Base-by-base conservation (phyloP, 2,888 invertebrate genomes). In the Drosophila trichaetosa region DNA sequence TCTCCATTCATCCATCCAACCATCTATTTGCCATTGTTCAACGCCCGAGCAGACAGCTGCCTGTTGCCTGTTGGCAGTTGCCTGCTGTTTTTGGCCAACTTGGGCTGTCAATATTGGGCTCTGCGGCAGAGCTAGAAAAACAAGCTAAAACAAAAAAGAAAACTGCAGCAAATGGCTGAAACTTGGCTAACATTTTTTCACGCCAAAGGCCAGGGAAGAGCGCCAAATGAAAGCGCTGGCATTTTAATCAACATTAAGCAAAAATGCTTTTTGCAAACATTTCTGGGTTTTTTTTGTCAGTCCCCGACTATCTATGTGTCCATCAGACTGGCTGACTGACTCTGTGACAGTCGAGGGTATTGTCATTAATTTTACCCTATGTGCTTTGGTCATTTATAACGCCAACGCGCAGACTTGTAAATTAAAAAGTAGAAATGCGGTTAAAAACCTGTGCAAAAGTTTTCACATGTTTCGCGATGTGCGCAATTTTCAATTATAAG, bases 241-340 rank as follows among this genome's bases (percentile, higher is more conserved):
- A 90, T 87, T 87, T 87, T 87, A 87, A 87, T 90, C 87, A 87
- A 87, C 87, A 87, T 87, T 87, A 87, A 87, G 90, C 87, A 87
- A 80, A 82, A 90, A 87, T 90, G 82, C 71, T 90, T 87, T 89
- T 89, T 84, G 85, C 89, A 77, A 79, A 78, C 89, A 90, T 66
- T 81, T 88, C 79, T 62, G 62, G 68, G 62, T 36, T 57, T 61
- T 60, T 52, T 29, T 51, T 31, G 56, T 27, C 53, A 34, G 61
- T 59, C 40, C n/a, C 34, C 40, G 40, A 49, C 56, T 29, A 29
- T 60, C 53, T 33, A 38, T 21, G 38, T 74, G 87, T 69, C 81
- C 78, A 69, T 77, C 87, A 81, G 73, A 58, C 62, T 40, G 61
- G 8, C 51, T 61, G 77, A 59, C 58, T 63, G 73, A 63, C 78